Evolutionary conservation across 1,140 invertebrate genomes (phyloP).

Genomic region (Druon quercuslanigerum): DNA sequence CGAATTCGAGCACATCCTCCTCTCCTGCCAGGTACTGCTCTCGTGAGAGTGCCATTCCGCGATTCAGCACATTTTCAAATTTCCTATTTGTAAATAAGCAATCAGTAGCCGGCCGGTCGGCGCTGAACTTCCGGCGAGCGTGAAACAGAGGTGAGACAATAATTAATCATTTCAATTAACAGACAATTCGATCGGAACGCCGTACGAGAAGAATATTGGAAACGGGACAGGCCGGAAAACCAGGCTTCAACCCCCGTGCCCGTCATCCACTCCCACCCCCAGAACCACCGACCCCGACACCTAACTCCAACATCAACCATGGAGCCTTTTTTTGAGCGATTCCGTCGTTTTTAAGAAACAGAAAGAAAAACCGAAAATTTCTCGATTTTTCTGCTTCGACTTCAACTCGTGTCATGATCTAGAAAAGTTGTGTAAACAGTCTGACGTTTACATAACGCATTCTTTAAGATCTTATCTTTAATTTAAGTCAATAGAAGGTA

Average conservation of each 20-base stretch:
- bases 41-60: slow-evolving; percentile 29
- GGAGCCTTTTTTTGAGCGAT: slow-evolving; percentile 1
- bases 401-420: too few species aligned
- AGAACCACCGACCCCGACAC: background rate
- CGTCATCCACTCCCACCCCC: slow-evolving; percentile 6
- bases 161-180: slow-evolving; percentile 76
- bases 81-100: slow-evolving; percentile 77
- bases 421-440: too few species aligned
- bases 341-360: slow-evolving; percentile 50
- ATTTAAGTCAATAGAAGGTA: background rate
- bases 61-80: slow-evolving; percentile 73
- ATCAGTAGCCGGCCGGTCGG: slow-evolving; percentile 61
- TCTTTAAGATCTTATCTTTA: too few species aligned
- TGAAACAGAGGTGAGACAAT: slow-evolving; percentile 69
- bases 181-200: slow-evolving; percentile 73
- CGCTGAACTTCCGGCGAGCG: slow-evolving; percentile 46
- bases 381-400: background rate
- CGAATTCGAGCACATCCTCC: slow-evolving; percentile 20
- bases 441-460: too few species aligned
- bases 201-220: slow-evolving; percentile 73
- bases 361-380: slow-evolving; percentile 43
- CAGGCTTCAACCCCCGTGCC: background rate
- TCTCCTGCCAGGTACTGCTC: background rate
- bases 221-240: slow-evolving; percentile 66
- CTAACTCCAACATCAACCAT: slow-evolving; percentile 39